Percentiles rank a stretch among this genome's conserved stretches.
Evolutionary conservation across 2,797 vertebrate genomes (phyloP).

Genomic region (Prionace glauca): DNA sequence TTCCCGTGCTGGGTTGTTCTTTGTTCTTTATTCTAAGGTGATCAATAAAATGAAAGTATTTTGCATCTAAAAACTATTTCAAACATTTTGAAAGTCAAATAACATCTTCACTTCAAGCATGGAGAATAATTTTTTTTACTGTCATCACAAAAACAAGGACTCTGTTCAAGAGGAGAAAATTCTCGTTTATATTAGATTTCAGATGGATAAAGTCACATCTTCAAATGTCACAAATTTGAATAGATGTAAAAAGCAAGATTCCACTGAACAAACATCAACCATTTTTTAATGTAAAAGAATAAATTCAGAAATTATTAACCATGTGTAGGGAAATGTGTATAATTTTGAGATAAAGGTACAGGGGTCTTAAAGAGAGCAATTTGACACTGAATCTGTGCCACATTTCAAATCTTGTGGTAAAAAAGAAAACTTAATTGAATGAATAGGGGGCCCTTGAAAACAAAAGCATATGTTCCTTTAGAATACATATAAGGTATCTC

Average conservation of each 20-base stretch:
- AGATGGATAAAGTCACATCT: neutral
- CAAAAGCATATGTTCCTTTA: too few species aligned
- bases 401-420: too few species aligned
- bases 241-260: neutral
- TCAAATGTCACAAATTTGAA: neutral
- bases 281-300: neutral
- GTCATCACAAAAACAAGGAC: neutral
- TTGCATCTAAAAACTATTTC: neutral
- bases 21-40: too few species aligned
- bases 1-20: too few species aligned
- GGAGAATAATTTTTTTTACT: neutral
- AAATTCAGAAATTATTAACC: neutral
- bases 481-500: too few species aligned
- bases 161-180: neutral
- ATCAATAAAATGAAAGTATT: neutral
- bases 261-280: neutral
- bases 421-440: too few species aligned
- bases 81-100: constrained; percentile 5
- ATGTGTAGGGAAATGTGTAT: neutral
- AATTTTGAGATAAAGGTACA: too few species aligned
- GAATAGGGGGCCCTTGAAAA: too few species aligned
- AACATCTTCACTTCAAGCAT: neutral
- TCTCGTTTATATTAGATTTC: neutral
- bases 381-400: too few species aligned
- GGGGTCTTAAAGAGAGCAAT: too few species aligned